Conservation (phyloP, 2,888 invertebrate genomes). For the Cheilosia variabilis region DNA sequence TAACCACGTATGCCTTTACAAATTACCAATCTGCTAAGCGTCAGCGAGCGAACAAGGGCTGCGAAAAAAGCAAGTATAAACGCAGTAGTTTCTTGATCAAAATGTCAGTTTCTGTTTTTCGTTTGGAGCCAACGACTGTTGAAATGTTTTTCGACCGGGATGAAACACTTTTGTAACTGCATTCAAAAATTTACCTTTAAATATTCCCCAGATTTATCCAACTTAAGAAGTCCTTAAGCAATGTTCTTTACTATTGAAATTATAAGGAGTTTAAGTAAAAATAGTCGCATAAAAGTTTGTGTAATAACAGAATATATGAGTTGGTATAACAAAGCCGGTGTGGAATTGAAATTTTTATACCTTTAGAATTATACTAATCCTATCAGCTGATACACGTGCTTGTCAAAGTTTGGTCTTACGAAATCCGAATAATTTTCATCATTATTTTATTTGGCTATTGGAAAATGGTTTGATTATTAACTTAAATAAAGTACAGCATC, state of each 20-base stretch:
- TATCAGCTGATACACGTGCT: constrained; percentile 35
- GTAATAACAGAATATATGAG: background rate
- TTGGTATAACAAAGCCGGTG: background rate
- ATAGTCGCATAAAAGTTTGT: background rate
- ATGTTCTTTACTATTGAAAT: too few relatives aligned
- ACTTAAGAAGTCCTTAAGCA: too few relatives aligned
- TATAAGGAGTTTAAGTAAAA: background rate
- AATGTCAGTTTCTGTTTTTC: constrained; percentile 7
- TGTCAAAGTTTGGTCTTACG: constrained; percentile 42
- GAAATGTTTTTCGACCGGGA: too few relatives aligned
- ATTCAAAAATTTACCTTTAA: too few relatives aligned
- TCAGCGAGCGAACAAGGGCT: constrained; percentile 1
- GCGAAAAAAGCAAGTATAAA: constrained; percentile 1
- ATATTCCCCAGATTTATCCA: too few relatives aligned
- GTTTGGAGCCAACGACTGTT: too few relatives aligned
- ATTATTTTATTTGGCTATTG: background rate
- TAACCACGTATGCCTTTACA: constrained; percentile 59
- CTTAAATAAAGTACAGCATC: background rate
- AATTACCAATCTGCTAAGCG: constrained; percentile 41
- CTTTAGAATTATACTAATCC: background rate
- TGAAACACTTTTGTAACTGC: too few relatives aligned
- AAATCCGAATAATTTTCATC: constrained; percentile 8
- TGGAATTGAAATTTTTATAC: constrained; percentile 33
- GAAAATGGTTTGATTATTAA: constrained; percentile 11
- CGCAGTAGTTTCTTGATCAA: constrained; percentile 1